phyloP scores from a whole-genome alignment of 2,888 invertebrate species.

The Diploptera punctata region DNA sequence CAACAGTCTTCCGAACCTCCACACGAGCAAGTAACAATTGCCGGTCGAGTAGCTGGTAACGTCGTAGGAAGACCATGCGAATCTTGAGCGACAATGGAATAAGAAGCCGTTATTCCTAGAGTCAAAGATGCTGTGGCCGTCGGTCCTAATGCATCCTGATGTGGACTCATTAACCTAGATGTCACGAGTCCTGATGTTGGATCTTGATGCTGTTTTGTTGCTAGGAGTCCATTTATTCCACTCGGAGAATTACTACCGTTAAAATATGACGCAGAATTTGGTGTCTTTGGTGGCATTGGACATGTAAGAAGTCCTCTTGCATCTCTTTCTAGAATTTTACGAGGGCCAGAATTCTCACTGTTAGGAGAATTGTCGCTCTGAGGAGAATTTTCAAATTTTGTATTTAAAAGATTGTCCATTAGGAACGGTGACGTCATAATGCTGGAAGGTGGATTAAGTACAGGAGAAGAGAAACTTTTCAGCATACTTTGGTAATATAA shows the following conservation, averaged over 20 bases:
- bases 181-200: background rate
- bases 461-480: slow-evolving; percentile 33
- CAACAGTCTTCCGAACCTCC: slow-evolving; percentile 30
- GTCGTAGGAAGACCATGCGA: slow-evolving; percentile 36
- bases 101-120: slow-evolving; percentile 41
- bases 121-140: slow-evolving; percentile 40
- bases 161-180: background rate
- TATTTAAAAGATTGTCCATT: slow-evolving; percentile 63
- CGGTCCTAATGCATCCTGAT: slow-evolving; percentile 8
- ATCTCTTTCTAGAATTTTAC: slow-evolving; percentile 2
- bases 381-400: slow-evolving; percentile 27
- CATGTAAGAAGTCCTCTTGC: background rate
- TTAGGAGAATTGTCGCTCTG: background rate
- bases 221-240: background rate
- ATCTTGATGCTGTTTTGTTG: background rate
- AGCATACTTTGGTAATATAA: slow-evolving; percentile 37
- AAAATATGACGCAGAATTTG: background rate
- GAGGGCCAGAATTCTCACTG: background rate
- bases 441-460: slow-evolving; percentile 45
- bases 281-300: background rate
- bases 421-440: slow-evolving; percentile 67
- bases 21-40: slow-evolving; percentile 35
- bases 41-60: slow-evolving; percentile 18
- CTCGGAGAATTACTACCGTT: background rate
- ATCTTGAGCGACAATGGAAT: slow-evolving; percentile 37